Percentiles rank a stretch among this genome's conserved stretches.
Evolutionary conservation across 1,140 invertebrate species (phyloP).

Genomic region (Drosophila santomea): DNA sequence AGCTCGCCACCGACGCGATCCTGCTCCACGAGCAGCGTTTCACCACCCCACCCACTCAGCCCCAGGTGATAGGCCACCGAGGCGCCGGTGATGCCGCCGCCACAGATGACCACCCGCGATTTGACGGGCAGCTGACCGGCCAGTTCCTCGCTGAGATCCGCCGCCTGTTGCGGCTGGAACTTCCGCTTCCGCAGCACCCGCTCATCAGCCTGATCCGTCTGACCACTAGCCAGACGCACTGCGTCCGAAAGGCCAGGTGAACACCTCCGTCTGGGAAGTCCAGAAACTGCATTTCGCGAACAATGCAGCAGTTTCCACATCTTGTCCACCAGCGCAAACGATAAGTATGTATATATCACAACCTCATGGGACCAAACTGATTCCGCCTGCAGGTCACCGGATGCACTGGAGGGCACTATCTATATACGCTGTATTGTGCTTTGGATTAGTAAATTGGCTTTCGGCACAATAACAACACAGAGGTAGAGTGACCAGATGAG

Average conservation of each 20-base stretch:
- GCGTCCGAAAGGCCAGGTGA: not conserved
- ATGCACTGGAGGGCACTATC: not conserved
- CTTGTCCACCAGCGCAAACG: not conserved
- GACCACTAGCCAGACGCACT: constrained; percentile 1
- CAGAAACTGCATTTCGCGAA: not conserved
- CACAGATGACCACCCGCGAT: constrained; percentile 88
- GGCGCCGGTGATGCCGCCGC: constrained; percentile 96
- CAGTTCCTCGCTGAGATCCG: constrained; percentile 40
- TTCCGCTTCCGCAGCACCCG: constrained; percentile 70
- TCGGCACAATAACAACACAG: not conserved
- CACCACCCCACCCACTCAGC: constrained; percentile 91
- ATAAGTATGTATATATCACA: not conserved
- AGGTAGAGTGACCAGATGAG: too few relatives aligned
- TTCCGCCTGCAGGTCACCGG: not conserved
- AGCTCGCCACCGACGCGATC: constrained; percentile 93
- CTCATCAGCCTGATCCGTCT: constrained; percentile 49
- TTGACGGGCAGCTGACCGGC: constrained; percentile 48
- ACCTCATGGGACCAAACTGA: not conserved
- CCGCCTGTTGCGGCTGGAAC: constrained; percentile 67
- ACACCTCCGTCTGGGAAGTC: not conserved
- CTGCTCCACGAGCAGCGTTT: constrained; percentile 95
- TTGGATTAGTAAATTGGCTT: not conserved
- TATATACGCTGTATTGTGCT: not conserved
- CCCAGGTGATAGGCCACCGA: constrained; percentile 97
- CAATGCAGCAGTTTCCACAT: constrained; percentile 3